These are phyloP conservation scores for Orussus abietinus DNA, from an alignment of 1,140 invertebrate genomes.

Conservation along the genomic window DNA sequence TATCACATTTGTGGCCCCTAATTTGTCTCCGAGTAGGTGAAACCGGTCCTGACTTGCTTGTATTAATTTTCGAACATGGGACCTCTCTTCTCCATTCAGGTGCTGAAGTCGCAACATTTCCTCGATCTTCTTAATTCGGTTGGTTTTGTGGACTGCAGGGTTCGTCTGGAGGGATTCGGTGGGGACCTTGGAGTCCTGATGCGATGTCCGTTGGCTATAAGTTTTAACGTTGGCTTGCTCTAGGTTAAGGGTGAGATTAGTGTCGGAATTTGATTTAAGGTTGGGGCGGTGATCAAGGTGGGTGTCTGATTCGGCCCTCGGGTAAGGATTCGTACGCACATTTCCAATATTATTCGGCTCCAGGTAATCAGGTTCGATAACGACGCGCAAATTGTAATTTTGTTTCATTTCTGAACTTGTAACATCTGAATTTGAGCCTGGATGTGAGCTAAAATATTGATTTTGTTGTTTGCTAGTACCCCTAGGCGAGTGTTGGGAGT, in stretches of 20 bases:
- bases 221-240: not conserved
- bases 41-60: not conserved
- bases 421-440: no score
- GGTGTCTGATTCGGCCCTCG: not conserved
- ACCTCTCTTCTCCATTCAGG: slow-evolving; percentile 1
- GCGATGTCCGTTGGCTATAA: not conserved
- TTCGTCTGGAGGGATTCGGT: not conserved
- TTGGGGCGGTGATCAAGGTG: not conserved
- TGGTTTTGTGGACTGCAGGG: no score
- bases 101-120: not conserved
- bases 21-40: not conserved
- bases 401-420: no score
- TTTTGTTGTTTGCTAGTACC: no score
- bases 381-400: not conserved
- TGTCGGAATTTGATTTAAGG: not conserved
- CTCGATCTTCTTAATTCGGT: not conserved
- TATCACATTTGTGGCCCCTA: not conserved
- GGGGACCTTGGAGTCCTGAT: not conserved
- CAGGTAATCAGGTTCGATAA: not conserved
- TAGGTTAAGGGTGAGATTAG: not conserved
- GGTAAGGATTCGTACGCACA: not conserved
- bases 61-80: not conserved
- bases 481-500: no score
- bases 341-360: not conserved
- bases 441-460: no score